phyloP scores from a whole-genome alignment of 2,888 invertebrate species.

The Malacosoma neustria region DNA sequence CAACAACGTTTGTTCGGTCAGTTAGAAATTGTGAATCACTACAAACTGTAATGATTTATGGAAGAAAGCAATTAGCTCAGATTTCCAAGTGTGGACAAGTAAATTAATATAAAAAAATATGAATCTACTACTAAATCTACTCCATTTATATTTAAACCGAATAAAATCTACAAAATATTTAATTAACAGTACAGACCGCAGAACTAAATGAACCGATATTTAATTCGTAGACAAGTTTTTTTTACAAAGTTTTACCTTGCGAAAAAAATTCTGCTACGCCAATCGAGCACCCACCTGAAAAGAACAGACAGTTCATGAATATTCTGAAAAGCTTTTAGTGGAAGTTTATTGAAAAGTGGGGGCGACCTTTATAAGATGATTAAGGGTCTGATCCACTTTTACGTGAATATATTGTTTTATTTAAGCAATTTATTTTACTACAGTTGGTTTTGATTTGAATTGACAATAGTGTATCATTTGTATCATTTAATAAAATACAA shows the following conservation, averaged over 20 bases:
- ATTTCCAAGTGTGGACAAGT: too few species aligned
- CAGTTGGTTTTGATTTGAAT: too few species aligned
- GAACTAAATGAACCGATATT: slow-evolving; percentile 25
- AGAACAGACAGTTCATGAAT: slow-evolving; percentile 66
- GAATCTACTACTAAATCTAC: too few species aligned
- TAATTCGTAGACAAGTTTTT: slow-evolving; percentile 23
- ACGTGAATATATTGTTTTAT: background rate
- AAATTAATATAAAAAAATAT: too few species aligned
- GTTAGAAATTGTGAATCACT: too few species aligned
- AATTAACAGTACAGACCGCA: slow-evolving; percentile 24
- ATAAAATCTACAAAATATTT: slow-evolving; percentile 15
- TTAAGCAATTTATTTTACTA: too few species aligned
- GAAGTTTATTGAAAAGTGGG: slow-evolving; percentile 59
- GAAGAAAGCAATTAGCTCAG: too few species aligned
- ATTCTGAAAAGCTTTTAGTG: slow-evolving; percentile 61
- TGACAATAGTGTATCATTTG: too few species aligned
- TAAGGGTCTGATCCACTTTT: slow-evolving; percentile 12
- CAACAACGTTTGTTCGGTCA: too few species aligned
- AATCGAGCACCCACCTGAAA: slow-evolving; percentile 65
- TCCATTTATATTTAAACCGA: too few species aligned
- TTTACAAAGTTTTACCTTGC: slow-evolving; percentile 36
- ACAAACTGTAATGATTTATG: too few species aligned
- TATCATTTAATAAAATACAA: too few species aligned
- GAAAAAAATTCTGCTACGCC: slow-evolving; percentile 36
- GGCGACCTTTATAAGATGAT: slow-evolving; percentile 20